phyloP scores from a whole-genome alignment of 2,113 vertebrate species.

The Rhipidura dahli region DNA sequence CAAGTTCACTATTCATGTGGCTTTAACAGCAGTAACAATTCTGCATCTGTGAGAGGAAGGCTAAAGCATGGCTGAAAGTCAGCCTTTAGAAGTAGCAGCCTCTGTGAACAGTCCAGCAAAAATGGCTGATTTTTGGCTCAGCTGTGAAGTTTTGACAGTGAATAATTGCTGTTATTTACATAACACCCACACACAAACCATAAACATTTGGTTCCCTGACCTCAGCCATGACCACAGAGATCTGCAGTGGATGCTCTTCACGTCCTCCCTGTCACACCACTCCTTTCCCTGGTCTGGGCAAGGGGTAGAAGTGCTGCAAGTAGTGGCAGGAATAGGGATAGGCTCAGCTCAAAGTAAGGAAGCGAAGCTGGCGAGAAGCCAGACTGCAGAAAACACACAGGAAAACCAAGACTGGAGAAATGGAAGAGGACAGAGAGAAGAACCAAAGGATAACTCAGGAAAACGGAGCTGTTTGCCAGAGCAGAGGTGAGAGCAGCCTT shows the following conservation, averaged over 20 bases:
- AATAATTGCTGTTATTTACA: slow-evolving; percentile 47
- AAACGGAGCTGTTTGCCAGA: not conserved
- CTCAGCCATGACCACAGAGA: slow-evolving; percentile 25
- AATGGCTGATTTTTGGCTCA: slow-evolving; percentile 10
- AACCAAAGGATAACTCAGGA: not conserved
- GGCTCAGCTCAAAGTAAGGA: not conserved
- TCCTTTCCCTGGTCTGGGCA: not conserved
- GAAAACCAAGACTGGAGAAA: not conserved
- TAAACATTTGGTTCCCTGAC: slow-evolving; percentile 28
- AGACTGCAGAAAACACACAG: not conserved
- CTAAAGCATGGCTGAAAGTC: not conserved
- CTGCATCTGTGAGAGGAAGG: not conserved
- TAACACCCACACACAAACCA: not conserved
- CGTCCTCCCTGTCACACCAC: not conserved
- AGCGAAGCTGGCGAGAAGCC: not conserved
- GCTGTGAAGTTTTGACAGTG: slow-evolving; percentile 21
- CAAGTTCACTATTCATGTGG: not conserved
- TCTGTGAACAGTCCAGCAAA: not conserved
- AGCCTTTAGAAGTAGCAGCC: not conserved
- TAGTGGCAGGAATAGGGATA: not conserved
- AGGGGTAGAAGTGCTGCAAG: not conserved
- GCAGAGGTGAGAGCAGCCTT: slow-evolving; percentile 8
- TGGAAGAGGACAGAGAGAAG: not conserved
- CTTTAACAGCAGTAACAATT: not conserved
- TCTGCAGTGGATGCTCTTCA: not conserved